phyloP scores from a whole-genome alignment of 2,888 invertebrate genomes.

The Phasia obesa region DNA sequence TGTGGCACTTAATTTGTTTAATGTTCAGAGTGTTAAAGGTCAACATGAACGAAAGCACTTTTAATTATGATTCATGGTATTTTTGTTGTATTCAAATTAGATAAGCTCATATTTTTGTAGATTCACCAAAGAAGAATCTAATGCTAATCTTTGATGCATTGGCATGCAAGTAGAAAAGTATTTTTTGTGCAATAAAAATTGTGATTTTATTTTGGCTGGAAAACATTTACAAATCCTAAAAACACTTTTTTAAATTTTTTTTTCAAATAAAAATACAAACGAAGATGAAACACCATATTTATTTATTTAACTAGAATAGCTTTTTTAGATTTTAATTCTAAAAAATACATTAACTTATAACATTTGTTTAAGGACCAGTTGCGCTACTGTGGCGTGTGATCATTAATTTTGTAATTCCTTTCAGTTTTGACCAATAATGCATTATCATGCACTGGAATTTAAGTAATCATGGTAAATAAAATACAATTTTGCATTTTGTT shows the following conservation, averaged over 20 bases:
- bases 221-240: not conserved
- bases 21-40: conserved; percentile 61
- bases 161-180: not conserved
- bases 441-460: conserved; percentile 33
- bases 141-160: conserved; percentile 34
- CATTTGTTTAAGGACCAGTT: conserved; percentile 17
- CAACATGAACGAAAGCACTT: conserved; percentile 29
- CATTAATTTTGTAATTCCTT: conserved; percentile 47
- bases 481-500: conserved; percentile 54
- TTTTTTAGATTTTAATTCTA: not conserved
- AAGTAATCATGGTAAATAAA: conserved; percentile 64
- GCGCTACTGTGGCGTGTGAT: conserved; percentile 12
- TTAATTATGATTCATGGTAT: conserved; percentile 64
- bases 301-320: not conserved
- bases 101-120: conserved; percentile 31
- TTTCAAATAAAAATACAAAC: too few species aligned
- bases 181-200: not conserved
- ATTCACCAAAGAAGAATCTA: conserved; percentile 32
- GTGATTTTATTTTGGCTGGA: not conserved
- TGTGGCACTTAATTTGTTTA: conserved; percentile 58
- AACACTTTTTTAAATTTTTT: not conserved
- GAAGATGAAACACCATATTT: not conserved
- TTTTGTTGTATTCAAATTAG: conserved; percentile 41
- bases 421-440: conserved; percentile 46
- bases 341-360: not conserved